Evolutionary conservation across 2,113 vertebrate genomes (phyloP), one percentile per base, ranked within the genome.

Genomic region (Etheostoma cragini): DNA sequence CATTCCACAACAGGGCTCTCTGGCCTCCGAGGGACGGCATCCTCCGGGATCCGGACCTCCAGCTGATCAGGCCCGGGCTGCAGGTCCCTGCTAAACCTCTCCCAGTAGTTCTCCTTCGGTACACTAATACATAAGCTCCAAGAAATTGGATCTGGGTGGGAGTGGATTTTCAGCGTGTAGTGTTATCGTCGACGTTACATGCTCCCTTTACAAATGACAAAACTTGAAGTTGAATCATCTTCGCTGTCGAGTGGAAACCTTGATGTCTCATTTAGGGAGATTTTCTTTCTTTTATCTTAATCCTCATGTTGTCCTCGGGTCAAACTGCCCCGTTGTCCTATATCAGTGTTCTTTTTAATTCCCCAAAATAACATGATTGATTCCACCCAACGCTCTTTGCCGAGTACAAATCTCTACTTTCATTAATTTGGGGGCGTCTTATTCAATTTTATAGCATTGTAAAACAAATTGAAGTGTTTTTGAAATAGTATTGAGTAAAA

Each of bases 1-100:
- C 92, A 93, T 94, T 92, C 92, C 90, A 84, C 70, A 35, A 88
- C 87, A 87, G 87, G 50, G 74, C 82, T 84, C 78, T 10, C 61
- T 74, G 61, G 58, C 79, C 81, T 66, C 69, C 65, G 46, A 69
- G 76, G 76, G 62, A 80, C 70, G 68, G 77, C 85, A 73, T 84
- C 83, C 80, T 83, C 83, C 47, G 52, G 78, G 81, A 84, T 79
- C 76, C 65, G 73, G 70, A 76, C 26, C 52, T 76, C 24, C 1
- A 35, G 60, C 70, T 74, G 76, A 82, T 82, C 82, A 80, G 58
- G 78, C 70, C 75, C 33, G 47, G 68, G 80, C 63, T 61, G 54
- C 67, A 33, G 47, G 70, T 85, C 76, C 8, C 62, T 68, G 67
- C 76, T 68, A 67, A 67, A 83, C 83, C 73, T 84, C 76, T 71